A percentile compares a stretch with the other conserved stretches of the same genome.
Conservation (phyloP, 2,113 vertebrate species). For the Arvicanthis niloticus region DNA sequence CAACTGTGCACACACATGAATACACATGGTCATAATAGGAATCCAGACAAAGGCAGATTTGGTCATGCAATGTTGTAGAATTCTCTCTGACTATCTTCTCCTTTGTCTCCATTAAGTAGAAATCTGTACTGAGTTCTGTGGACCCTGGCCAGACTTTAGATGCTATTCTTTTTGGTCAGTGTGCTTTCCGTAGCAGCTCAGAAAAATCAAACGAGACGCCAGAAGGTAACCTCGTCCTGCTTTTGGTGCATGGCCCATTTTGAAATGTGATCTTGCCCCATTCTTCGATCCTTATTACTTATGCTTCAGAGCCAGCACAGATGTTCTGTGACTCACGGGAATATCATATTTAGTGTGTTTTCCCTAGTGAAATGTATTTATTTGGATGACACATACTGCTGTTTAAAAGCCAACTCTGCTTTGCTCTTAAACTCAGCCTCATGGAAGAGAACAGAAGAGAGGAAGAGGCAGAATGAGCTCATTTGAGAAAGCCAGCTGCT, state of each 20-base stretch:
- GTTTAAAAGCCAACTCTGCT: conserved; percentile 72
- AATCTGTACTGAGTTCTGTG: conserved; percentile 58
- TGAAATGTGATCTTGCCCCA: conserved; percentile 76
- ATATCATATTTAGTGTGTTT: conserved; percentile 79
- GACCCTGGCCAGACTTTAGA: conserved; percentile 54
- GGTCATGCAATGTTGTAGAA: background rate
- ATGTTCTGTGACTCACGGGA: conserved; percentile 80
- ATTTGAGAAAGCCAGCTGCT: conserved; percentile 72
- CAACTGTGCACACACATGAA: background rate
- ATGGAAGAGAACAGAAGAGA: conserved; percentile 60
- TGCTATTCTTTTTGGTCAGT: conserved; percentile 40
- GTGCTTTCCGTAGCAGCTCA: background rate
- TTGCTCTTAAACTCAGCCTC: conserved; percentile 74
- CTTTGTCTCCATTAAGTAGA: background rate
- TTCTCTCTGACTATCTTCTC: background rate
- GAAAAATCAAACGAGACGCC: conserved; percentile 66
- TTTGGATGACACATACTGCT: conserved; percentile 75
- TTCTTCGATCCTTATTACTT: conserved; percentile 73
- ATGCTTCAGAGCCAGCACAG: conserved; percentile 79
- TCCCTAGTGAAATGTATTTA: conserved; percentile 77
- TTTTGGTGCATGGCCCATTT: conserved; percentile 67
- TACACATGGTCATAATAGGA: background rate
- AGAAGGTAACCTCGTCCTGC: conserved; percentile 78
- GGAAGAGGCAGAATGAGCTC: conserved; percentile 66
- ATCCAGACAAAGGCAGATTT: conserved; percentile 19